Conservation (phyloP, 1,140 invertebrate genomes). For the Bombus impatiens region DNA sequence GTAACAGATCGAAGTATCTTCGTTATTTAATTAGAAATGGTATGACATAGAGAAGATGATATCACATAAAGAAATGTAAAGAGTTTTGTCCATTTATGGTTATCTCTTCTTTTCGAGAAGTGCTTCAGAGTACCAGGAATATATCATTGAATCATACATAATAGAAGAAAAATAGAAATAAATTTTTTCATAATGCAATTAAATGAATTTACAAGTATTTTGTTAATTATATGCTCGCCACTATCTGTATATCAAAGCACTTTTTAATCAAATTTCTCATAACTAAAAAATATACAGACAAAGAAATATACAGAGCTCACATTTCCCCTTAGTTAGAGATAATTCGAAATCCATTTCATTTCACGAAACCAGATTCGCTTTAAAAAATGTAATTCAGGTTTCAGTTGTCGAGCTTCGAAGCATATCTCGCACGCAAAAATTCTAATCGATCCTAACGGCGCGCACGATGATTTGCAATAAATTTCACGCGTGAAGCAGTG, state of each 20-base stretch:
- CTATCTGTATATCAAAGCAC: neutral
- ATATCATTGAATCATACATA: neutral
- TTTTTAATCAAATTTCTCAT: neutral
- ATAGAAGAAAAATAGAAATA: no score
- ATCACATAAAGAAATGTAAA: no score
- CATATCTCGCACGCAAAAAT: slow-evolving; percentile 3
- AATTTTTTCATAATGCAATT: neutral
- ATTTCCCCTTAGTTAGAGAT: neutral
- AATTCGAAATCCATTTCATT: neutral
- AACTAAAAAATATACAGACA: neutral
- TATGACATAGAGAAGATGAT: no score
- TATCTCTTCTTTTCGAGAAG: no score
- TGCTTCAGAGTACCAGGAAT: no score
- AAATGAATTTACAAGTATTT: neutral
- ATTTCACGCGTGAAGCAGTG: slow-evolving; percentile 3
- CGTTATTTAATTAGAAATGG: no score
- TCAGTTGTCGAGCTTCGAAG: neutral
- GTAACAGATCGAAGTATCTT: no score
- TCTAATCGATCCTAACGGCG: neutral
- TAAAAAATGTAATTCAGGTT: neutral
- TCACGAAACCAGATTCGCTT: neutral
- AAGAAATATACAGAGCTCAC: neutral
- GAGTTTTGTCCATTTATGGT: no score
- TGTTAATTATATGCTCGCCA: neutral
- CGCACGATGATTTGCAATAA: slow-evolving; percentile 34